Evolutionary conservation across 2,113 vertebrate genomes (phyloP).

Genomic region (rat (Rattus norvegicus)): GRCr8 NC_086028.1:40936501-40937000

Average conservation of each 20-base stretch:
- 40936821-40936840: background rate
- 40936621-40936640: background rate
- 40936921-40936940: background rate
- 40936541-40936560: background rate
- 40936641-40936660: background rate
- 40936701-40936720: background rate
- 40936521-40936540: background rate
- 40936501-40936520: background rate
- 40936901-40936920: background rate
- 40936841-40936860: background rate
- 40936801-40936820: background rate
- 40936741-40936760: background rate
- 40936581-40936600: background rate
- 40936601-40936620: background rate
- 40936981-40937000: background rate
- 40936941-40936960: background rate
- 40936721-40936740: background rate
- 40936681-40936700: background rate
- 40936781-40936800: background rate
- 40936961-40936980: rapidly evolving
- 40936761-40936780: background rate
- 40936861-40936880: background rate
- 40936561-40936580: background rate
- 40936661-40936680: background rate
- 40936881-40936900: background rate